A percentile compares a stretch with the other conserved stretches of the same genome.
Conservation (phyloP, 2,888 invertebrate genomes). For the Drosophila fulvimacula region DNA sequence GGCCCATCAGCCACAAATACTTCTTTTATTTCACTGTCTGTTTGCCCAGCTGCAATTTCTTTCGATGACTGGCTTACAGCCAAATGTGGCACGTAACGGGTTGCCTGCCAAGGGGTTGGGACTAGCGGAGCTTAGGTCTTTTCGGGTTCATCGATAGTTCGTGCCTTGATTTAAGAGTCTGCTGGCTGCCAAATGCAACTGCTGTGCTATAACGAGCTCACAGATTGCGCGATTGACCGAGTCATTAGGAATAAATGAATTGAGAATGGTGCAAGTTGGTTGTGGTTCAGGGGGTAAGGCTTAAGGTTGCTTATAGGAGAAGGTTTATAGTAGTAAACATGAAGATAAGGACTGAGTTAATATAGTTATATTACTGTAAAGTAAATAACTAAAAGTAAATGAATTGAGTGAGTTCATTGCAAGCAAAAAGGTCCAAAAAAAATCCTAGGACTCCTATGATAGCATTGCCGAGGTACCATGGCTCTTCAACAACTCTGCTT, state of each 20-base stretch:
- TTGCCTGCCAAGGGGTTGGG: neutral
- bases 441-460: no score
- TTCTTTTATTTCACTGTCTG: slow-evolving; percentile 61
- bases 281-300: neutral
- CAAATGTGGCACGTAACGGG: slow-evolving; percentile 60
- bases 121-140: slow-evolving; percentile 1
- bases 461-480: no score
- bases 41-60: slow-evolving; percentile 44
- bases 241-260: slow-evolving; percentile 17
- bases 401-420: no score
- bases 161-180: slow-evolving; percentile 79
- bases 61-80: slow-evolving; percentile 62
- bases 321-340: neutral
- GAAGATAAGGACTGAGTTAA: neutral
- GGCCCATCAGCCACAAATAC: slow-evolving; percentile 38
- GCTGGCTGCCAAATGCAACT: slow-evolving; percentile 67
- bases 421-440: no score
- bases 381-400: no score
- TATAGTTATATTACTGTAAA: neutral
- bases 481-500: no score
- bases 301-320: neutral
- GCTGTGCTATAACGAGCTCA: slow-evolving; percentile 51
- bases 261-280: neutral
- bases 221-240: slow-evolving; percentile 26
- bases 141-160: slow-evolving; percentile 74